These are phyloP conservation scores for Drosophila nebulosa DNA, from an alignment of 1,140 invertebrate species.

Conservation along the genomic window DNA sequence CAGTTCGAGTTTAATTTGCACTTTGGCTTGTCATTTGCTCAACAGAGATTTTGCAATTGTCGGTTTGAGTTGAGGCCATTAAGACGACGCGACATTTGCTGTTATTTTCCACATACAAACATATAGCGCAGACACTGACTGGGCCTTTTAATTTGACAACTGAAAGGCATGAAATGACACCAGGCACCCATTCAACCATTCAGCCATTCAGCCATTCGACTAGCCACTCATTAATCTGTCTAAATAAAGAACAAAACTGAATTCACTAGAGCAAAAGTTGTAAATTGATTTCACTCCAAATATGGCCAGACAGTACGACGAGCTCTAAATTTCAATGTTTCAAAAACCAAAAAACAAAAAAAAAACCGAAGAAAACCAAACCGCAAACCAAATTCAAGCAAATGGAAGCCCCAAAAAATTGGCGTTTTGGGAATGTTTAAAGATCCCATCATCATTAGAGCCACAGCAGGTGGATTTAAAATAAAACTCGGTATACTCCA, in stretches of 20 bases:
- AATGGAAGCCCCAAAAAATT: neutral
- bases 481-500: neutral
- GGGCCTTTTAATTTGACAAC: constrained; percentile 72
- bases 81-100: constrained; percentile 25
- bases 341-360: no score
- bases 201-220: neutral
- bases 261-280: constrained; percentile 61
- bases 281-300: constrained; percentile 68
- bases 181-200: constrained; percentile 21
- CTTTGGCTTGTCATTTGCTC: constrained; percentile 33
- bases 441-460: constrained; percentile 66
- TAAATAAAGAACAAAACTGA: constrained; percentile 64
- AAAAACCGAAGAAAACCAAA: constrained; percentile 8
- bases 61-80: constrained; percentile 23
- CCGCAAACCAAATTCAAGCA: constrained; percentile 29
- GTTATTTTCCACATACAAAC: neutral
- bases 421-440: constrained; percentile 67
- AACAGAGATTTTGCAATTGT: constrained; percentile 12
- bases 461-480: constrained; percentile 71
- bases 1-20: constrained; percentile 25
- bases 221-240: constrained; percentile 68
- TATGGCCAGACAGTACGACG: constrained; percentile 53
- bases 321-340: constrained; percentile 64
- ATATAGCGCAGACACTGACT: constrained; percentile 35
- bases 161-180: constrained; percentile 70